Percentiles rank a stretch among this genome's conserved stretches.
phyloP scores from a whole-genome alignment of 2,113 vertebrate genomes.

The Lophotis ruficrista region DNA sequence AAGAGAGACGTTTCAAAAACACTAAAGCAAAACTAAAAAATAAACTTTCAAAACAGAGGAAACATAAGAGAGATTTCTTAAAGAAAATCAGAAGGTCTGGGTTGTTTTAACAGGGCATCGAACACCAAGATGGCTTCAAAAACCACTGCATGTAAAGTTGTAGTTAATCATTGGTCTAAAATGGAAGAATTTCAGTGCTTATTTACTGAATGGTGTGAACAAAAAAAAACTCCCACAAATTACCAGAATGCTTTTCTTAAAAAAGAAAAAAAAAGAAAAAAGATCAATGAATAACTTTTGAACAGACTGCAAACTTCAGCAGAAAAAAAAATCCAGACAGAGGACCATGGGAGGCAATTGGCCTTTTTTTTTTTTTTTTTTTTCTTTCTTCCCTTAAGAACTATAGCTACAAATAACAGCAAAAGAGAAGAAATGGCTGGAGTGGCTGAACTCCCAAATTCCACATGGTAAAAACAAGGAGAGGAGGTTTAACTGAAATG shows the following conservation, averaged over 20 bases:
- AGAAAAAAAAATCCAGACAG: neutral
- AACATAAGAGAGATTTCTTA: conserved; percentile 31
- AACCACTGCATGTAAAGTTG: conserved; percentile 32
- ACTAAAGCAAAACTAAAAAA: conserved; percentile 79
- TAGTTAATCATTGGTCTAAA: neutral
- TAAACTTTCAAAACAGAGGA: conserved; percentile 13
- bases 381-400: neutral
- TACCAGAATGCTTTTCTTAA: neutral
- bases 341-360: neutral
- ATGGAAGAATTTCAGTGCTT: conserved; percentile 42
- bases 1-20: conserved; percentile 86
- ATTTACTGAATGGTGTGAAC: neutral
- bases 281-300: neutral
- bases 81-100: conserved; percentile 45
- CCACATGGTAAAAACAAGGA: neutral
- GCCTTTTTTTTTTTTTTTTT: no score
- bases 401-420: neutral
- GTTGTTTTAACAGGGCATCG: conserved; percentile 48
- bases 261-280: neutral
- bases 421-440: neutral
- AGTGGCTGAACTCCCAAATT: neutral
- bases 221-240: neutral
- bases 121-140: conserved; percentile 44
- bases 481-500: neutral
- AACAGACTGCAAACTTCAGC: conserved; percentile 40